Conservation (phyloP, 2,797 vertebrate species). For the Molossus molossus region DNA sequence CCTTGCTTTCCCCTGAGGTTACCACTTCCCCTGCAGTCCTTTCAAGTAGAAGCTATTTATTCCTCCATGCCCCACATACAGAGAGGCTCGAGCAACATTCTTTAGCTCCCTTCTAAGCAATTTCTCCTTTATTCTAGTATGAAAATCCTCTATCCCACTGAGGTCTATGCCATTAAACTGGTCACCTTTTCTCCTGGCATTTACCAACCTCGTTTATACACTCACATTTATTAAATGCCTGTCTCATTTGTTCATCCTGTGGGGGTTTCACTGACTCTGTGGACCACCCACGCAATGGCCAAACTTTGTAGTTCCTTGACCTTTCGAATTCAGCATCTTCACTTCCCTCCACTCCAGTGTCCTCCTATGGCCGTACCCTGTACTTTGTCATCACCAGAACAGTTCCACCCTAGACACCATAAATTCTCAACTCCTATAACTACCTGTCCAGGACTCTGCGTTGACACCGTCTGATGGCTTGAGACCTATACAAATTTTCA, state of each 20-base stretch:
- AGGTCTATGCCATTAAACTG: neutral
- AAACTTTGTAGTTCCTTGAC: slow-evolving; percentile 50
- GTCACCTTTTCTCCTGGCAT: neutral
- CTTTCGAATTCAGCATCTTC: slow-evolving; percentile 26
- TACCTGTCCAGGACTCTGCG: neutral
- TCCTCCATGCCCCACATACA: slow-evolving; percentile 15
- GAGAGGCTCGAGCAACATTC: neutral
- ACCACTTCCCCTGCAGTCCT: slow-evolving; percentile 76
- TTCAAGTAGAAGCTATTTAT: slow-evolving; percentile 79
- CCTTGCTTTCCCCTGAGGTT: slow-evolving; percentile 74
- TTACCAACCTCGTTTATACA: neutral
- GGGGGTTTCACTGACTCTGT: neutral
- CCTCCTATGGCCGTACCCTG: neutral
- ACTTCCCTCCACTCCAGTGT: neutral
- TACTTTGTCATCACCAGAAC: neutral
- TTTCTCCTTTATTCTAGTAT: slow-evolving; percentile 11
- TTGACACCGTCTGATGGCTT: neutral
- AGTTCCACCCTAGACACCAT: neutral
- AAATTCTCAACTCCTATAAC: neutral
- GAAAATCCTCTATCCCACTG: neutral
- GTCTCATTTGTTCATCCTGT: slow-evolving; percentile 40
- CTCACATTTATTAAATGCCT: neutral
- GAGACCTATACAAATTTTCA: neutral
- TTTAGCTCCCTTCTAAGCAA: slow-evolving; percentile 18
- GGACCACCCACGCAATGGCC: neutral